Evolutionary conservation across 2,113 vertebrate genomes (phyloP).

Genomic region (Myrmecobius fasciatus): DNA sequence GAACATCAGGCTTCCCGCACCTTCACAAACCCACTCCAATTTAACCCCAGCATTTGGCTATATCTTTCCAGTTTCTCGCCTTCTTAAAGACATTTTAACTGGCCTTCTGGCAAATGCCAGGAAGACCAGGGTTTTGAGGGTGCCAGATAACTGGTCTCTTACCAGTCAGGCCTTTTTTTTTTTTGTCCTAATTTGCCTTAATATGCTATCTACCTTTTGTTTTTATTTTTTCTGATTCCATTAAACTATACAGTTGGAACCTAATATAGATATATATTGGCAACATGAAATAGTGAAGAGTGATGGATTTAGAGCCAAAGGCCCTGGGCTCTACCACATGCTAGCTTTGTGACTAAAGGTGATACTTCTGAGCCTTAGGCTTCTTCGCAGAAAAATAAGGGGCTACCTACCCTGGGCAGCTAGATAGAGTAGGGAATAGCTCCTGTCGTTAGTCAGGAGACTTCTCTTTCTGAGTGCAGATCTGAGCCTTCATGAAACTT

Average conservation of each 20-base stretch:
- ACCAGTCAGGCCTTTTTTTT: neutral
- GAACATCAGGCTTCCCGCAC: neutral
- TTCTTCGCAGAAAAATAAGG: too few species aligned
- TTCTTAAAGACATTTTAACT: neutral
- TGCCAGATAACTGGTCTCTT: neutral
- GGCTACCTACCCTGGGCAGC: too few species aligned
- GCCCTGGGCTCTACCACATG: neutral
- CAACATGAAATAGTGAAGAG: neutral
- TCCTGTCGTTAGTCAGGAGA: too few species aligned
- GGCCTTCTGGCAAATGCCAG: neutral
- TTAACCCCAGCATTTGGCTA: neutral
- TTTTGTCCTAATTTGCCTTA: neutral
- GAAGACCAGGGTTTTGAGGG: neutral
- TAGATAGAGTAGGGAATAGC: too few species aligned
- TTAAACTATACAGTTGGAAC: neutral
- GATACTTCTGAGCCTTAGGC: neutral
- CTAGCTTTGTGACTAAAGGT: neutral
- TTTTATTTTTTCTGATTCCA: neutral
- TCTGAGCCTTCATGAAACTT: too few species aligned
- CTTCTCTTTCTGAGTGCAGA: too few species aligned
- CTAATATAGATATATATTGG: neutral
- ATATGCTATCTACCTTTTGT: neutral
- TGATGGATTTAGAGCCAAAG: neutral
- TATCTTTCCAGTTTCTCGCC: neutral
- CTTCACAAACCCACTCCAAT: neutral